These are phyloP conservation scores for Aphidius ervi DNA, from an alignment of 1,140 invertebrate genomes.

Conservation along the genomic window DNA sequence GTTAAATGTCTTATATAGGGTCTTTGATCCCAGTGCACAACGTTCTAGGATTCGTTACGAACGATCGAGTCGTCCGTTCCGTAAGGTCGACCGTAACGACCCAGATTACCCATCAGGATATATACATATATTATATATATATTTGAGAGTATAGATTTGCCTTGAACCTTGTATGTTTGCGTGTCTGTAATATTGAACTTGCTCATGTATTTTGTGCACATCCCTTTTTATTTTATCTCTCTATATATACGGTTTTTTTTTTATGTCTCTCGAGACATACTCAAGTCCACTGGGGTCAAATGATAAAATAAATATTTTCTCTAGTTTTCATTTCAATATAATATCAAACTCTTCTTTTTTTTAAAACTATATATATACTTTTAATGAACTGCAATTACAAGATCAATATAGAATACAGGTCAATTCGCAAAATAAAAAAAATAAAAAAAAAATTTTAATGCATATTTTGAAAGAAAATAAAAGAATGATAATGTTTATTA, in stretches of 20 bases:
- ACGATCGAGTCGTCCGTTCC: slow-evolving; percentile 29
- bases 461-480: not conserved
- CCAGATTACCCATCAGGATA: slow-evolving; percentile 25
- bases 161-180: slow-evolving; percentile 31
- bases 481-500: not conserved
- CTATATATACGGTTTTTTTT: too few relatives aligned
- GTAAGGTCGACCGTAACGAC: slow-evolving; percentile 33
- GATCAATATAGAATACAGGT: too few relatives aligned
- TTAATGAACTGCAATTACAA: too few relatives aligned
- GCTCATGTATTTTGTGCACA: too few relatives aligned
- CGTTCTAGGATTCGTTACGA: slow-evolving; percentile 35
- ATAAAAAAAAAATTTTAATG: too few relatives aligned
- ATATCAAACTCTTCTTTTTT: too few relatives aligned
- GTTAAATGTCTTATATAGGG: not conserved
- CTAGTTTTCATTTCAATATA: too few relatives aligned
- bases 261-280: too few relatives aligned
- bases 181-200: not conserved
- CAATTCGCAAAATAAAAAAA: too few relatives aligned
- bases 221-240: too few relatives aligned
- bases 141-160: slow-evolving; percentile 20
- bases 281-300: not conserved
- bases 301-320: not conserved
- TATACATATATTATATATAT: not conserved
- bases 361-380: too few relatives aligned
- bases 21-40: slow-evolving; percentile 16